Conservation (phyloP, 2,113 vertebrate genomes). For the Stegostoma tigrinum region DNA sequence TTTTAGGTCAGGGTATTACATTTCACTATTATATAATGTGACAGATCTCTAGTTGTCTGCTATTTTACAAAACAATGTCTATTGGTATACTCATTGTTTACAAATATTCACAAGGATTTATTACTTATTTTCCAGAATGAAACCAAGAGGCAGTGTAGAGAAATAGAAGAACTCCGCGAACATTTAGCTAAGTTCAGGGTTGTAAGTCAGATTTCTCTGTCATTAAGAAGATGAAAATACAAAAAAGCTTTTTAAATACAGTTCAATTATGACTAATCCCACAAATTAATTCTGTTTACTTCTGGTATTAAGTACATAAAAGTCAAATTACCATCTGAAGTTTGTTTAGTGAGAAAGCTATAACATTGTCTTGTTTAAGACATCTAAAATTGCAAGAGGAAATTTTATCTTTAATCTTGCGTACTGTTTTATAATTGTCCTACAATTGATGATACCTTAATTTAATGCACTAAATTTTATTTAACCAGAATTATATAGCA, state of each 20-base stretch:
- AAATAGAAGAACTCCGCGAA: slow-evolving; percentile 30
- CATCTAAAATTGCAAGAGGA: neutral
- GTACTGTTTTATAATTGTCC: neutral
- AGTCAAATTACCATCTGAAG: neutral
- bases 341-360: neutral
- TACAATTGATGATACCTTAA: neutral
- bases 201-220: slow-evolving; percentile 18
- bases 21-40: neutral
- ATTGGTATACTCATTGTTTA: neutral
- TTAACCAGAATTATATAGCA: neutral
- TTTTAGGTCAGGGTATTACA: neutral
- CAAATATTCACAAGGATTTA: neutral
- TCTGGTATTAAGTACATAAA: neutral
- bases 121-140: slow-evolving; percentile 24
- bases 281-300: neutral
- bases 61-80: neutral
- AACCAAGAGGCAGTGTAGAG: slow-evolving; percentile 22
- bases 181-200: slow-evolving; percentile 20
- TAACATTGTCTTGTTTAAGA: neutral
- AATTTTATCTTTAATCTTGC: neutral
- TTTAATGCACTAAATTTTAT: neutral
- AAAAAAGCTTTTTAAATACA: neutral
- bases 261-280: neutral
- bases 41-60: neutral
- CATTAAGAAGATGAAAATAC: neutral